Evolutionary conservation across 2,888 invertebrate genomes (phyloP).

Genomic region (Colostygia pectinataria): DNA sequence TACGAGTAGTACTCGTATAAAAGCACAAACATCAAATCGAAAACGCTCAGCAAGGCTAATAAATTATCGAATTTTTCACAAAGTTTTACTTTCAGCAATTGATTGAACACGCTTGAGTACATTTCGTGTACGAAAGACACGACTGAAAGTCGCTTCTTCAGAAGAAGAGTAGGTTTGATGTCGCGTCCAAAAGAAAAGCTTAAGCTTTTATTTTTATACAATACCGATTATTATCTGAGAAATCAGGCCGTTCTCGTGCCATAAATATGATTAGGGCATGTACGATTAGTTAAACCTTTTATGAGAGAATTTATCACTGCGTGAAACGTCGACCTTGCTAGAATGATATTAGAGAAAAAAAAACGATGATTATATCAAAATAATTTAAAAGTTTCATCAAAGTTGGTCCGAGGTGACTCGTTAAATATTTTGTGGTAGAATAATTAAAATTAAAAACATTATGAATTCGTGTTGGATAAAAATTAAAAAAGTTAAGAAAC

Average conservation of each 20-base stretch:
- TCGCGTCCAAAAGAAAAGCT: slow-evolving; percentile 8
- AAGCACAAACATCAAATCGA: no score
- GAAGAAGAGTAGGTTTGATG: neutral
- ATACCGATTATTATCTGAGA: slow-evolving; percentile 56
- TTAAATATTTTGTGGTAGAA: no score
- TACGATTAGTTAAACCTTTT: slow-evolving; percentile 44
- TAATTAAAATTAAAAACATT: no score
- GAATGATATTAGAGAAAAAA: slow-evolving; percentile 3
- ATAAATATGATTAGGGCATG: slow-evolving; percentile 67
- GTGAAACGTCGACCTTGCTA: slow-evolving; percentile 37
- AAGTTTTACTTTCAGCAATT: no score
- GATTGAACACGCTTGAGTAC: no score
- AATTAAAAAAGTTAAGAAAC: neutral
- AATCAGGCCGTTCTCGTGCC: slow-evolving; percentile 49
- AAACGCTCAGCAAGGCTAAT: no score
- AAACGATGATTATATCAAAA: no score
- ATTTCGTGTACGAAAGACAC: neutral
- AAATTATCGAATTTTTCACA: no score
- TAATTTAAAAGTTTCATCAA: no score
- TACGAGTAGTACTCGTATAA: no score
- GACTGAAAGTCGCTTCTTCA: slow-evolving; percentile 9
- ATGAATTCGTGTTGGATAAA: no score
- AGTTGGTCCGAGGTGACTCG: no score
- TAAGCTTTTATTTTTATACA: slow-evolving; percentile 39
- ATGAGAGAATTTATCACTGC: slow-evolving; percentile 47